Percentiles rank a stretch among this genome's conserved stretches.
phyloP scores from a whole-genome alignment of 2,797 vertebrate genomes.

The Alcedo quadribrachys region DNA sequence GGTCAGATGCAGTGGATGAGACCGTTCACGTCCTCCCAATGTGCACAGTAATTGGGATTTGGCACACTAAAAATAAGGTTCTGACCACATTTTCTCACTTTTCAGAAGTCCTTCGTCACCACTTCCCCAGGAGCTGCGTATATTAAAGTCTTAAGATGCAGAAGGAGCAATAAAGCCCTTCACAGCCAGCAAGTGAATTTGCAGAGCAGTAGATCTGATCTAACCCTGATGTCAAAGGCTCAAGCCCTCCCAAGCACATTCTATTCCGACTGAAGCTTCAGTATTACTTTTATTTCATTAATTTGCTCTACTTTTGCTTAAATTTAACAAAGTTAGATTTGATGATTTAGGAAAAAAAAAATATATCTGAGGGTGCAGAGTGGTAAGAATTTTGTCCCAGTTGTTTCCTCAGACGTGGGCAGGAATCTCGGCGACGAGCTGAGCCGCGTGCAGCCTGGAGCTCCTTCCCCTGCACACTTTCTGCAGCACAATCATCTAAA shows the following conservation, averaged over 20 bases:
- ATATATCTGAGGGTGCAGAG: not conserved
- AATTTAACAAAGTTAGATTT: not conserved
- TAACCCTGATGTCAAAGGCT: conserved; percentile 14
- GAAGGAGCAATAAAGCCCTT: conserved; percentile 12
- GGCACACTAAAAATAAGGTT: conserved; percentile 10
- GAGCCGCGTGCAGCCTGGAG: conserved; percentile 11
- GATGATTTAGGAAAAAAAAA: rapidly evolving
- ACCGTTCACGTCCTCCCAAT: not conserved
- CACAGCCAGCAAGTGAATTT: not conserved
- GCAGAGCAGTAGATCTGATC: conserved; percentile 2
- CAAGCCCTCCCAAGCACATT: not conserved
- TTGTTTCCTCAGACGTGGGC: not conserved
- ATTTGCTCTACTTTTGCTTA: not conserved
- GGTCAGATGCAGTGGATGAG: conserved; percentile 15
- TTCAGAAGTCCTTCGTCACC: not conserved
- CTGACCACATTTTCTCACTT: not conserved
- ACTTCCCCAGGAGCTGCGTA: not conserved
- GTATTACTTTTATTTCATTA: conserved; percentile 8
- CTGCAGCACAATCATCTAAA: conserved; percentile 30
- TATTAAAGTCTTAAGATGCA: not conserved
- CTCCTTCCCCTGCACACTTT: conserved; percentile 20
- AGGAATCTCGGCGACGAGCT: not conserved
- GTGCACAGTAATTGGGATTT: not conserved
- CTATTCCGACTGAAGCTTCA: not conserved
- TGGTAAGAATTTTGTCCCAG: not conserved